Base-by-base conservation (phyloP, 1,140 invertebrate species). In the Euschistus heros region DNA sequence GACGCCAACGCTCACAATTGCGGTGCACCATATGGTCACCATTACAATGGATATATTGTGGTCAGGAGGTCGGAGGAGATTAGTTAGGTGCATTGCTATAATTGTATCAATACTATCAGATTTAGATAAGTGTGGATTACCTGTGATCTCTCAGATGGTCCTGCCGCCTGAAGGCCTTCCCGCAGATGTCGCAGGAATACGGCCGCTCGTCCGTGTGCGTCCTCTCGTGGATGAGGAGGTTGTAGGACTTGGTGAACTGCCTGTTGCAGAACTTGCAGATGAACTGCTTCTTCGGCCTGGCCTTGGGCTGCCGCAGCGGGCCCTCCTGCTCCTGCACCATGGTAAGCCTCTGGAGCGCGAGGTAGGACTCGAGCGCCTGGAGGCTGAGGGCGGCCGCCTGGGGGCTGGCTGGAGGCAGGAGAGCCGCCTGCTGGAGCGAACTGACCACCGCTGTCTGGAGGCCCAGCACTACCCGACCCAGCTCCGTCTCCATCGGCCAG, bases 191-290 rank as follows among this genome's bases (percentile, higher is more conserved):
- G n/a, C n/a, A n/a, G n/a, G n/a, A n/a, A n/a, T n/a, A n/a, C n/a
- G n/a, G n/a, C n/a, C n/a, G n/a, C n/a, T n/a, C n/a, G n/a, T n/a
- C n/a, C n/a, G n/a, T n/a, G n/a, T n/a, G n/a, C n/a, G n/a, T n/a
- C n/a, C n/a, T n/a, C n/a, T n/a, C n/a, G n/a, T n/a, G n/a, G n/a
- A 97, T 99, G 59, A 98, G 79, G 57, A 99, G 81, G 75, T 98
- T 98, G 78, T 99, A 98, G 18, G 92, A 91, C 78, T 98, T 98
- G 64, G 95, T 96, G 76, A 99, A 99, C 72, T 97, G 89, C 47
- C 97, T 83, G 73, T 91, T 89, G 78, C 97, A 99, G 75, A 92
- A 98, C 74, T 94, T 92, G 80, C 97, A 99, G 67, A 81, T 76
- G 75, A 88, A 89, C 73, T 89, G 80, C 72, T 87, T 84, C 71